Evolutionary conservation across 2,888 invertebrate genomes (phyloP).

Genomic region (Heliconius erato): DNA sequence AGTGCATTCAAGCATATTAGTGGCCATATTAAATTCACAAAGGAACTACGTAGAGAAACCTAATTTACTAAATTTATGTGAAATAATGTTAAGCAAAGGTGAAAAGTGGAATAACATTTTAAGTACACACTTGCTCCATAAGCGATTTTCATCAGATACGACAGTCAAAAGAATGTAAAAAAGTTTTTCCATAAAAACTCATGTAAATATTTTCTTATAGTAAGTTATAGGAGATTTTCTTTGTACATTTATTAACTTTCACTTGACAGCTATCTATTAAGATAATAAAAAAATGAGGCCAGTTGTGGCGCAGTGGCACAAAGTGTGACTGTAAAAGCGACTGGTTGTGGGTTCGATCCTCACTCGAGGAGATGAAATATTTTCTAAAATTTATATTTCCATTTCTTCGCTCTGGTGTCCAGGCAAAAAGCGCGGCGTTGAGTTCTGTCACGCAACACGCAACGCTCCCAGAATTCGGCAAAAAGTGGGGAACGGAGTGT

Average conservation of each 20-base stretch:
- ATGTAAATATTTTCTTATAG: background rate
- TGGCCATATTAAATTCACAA: constrained; percentile 13
- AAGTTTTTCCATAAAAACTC: background rate
- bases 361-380: no score
- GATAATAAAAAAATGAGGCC: no score
- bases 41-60: constrained; percentile 2
- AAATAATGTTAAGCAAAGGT: background rate
- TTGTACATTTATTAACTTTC: background rate
- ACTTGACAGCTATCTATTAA: background rate
- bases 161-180: background rate
- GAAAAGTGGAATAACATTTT: background rate
- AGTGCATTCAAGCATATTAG: constrained; percentile 22
- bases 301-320: no score
- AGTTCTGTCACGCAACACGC: no score
- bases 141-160: background rate
- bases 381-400: no score
- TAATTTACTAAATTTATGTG: constrained; percentile 11
- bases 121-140: background rate
- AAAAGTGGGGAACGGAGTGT: no score
- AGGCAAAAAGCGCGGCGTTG: no score
- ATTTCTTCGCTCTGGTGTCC: no score
- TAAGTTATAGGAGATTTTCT: background rate
- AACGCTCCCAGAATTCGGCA: no score
- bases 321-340: no score
- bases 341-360: no score